Percentiles rank a stretch among this genome's conserved stretches.
Conservation (phyloP, 2,113 vertebrate genomes). For the Gulo gulo region DNA sequence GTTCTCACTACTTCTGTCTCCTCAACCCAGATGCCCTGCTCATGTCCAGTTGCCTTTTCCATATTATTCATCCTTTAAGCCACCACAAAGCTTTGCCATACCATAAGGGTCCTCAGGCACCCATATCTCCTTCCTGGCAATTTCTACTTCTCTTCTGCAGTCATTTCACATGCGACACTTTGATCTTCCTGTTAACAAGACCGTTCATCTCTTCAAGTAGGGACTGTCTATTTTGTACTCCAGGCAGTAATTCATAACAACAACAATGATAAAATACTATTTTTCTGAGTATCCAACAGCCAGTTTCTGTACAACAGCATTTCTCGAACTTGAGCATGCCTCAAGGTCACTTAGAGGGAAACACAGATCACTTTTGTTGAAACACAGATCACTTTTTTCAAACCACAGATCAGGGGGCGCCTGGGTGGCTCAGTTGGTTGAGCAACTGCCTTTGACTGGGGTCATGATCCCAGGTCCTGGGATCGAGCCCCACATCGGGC, state of each 20-base stretch:
- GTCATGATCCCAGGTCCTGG: too few relatives aligned
- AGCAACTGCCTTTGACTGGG: too few relatives aligned
- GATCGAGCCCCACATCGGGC: too few relatives aligned
- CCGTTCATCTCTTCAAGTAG: neutral
- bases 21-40: neutral
- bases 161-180: neutral
- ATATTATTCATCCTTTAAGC: neutral
- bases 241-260: neutral
- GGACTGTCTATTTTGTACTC: neutral
- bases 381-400: neutral
- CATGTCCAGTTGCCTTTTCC: neutral
- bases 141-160: neutral
- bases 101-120: fast-evolving
- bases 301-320: neutral
- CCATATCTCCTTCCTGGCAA: neutral
- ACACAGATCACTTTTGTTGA: neutral
- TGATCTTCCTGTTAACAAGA: neutral
- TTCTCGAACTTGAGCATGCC: neutral
- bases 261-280: neutral
- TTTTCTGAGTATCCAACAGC: neutral
- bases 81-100: neutral
- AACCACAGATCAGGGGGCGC: neutral
- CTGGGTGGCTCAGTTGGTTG: too few relatives aligned
- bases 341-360: neutral
- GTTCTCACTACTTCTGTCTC: neutral